Percentiles rank a stretch among this genome's conserved stretches.
These are phyloP conservation scores for Rhagophthalmus giganteus DNA, from an alignment of 2,888 invertebrate genomes.

Conservation along the genomic window DNA sequence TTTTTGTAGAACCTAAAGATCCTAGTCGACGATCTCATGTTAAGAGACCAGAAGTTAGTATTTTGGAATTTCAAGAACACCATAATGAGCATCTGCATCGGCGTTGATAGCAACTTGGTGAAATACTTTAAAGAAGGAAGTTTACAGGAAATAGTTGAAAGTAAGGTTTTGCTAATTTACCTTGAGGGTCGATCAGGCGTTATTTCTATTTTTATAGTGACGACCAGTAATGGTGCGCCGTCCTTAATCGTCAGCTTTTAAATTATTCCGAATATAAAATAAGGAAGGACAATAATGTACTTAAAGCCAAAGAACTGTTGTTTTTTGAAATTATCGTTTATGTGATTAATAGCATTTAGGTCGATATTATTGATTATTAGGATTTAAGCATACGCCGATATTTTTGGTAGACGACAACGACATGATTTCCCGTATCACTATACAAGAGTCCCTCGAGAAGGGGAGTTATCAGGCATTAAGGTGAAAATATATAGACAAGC, in stretches of 20 bases:
- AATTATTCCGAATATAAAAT: no score
- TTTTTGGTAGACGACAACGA: no score
- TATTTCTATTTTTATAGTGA: background rate
- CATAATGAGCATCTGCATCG: slow-evolving; percentile 50
- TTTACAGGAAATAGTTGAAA: slow-evolving; percentile 40
- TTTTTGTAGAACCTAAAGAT: slow-evolving; percentile 59
- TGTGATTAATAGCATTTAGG: background rate
- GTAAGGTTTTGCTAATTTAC: slow-evolving; percentile 25
- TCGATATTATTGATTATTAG: no score
- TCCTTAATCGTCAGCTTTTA: no score
- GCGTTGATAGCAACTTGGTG: slow-evolving; percentile 40
- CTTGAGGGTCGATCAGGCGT: background rate
- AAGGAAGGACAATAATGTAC: no score
- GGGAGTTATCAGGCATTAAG: no score
- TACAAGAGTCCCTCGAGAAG: no score
- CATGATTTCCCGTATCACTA: no score
- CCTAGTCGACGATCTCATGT: slow-evolving; percentile 58
- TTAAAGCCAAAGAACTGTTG: no score
- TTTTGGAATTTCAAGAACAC: slow-evolving; percentile 56
- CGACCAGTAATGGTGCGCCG: background rate
- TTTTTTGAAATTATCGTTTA: background rate
- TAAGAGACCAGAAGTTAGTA: slow-evolving; percentile 57
- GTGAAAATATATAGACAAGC: no score
- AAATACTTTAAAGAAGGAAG: slow-evolving; percentile 42
- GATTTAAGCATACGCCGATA: no score